Base-by-base conservation (phyloP, 2,113 vertebrate genomes). In the Acrocephalus arundinaceus region DNA sequence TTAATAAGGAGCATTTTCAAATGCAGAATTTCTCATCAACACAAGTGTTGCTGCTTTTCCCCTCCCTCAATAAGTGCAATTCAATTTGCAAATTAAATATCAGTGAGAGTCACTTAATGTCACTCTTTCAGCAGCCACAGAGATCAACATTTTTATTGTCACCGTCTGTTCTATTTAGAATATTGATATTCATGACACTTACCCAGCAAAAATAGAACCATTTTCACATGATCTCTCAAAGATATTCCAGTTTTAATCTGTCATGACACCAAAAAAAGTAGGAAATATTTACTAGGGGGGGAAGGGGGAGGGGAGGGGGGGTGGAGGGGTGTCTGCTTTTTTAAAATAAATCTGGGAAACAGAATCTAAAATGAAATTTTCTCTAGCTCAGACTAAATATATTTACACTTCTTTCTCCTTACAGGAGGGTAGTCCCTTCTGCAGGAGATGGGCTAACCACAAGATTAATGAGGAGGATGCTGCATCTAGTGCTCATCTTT, bases 11-110 rank as follows among this genome's bases (percentile, higher is more conserved):
- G 30, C 4, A 5, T 4, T 84, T 94, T 97, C 88, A 89, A 93
- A 91, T 63, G 80, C 70, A 87, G 83, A 58, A 65, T 87, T 96
- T 95, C 86, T 97, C 71, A 91, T 92, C 70, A 83, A 83, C 85
- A 61, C 37, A 65, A 93, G 28, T 0, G 0, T 30, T 94, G 76
- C 79, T 81, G 61, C 22, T 89, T 94, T 74, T 15, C 24, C 35
- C 25, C 74, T 90, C 51, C 62, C 71, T 79, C 76, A 91, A 58
- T 30, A 85, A 81, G 41, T 70, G 83, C 57, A 68, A 68, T 93
- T 92, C 87, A 85, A 52, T 70, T 79, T 89, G 86, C 59, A 84
- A 90, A 93, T 95, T 89, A 90, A 92, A 20, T 65, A 90, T 84
- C 49, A 49, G 49, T 43, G 41, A 87, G 61, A 86, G 83, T 94